A percentile compares a stretch with the other conserved stretches of the same genome.
phyloP scores from a whole-genome alignment of 2,113 vertebrate genomes.

The Pelusios castaneus region DNA sequence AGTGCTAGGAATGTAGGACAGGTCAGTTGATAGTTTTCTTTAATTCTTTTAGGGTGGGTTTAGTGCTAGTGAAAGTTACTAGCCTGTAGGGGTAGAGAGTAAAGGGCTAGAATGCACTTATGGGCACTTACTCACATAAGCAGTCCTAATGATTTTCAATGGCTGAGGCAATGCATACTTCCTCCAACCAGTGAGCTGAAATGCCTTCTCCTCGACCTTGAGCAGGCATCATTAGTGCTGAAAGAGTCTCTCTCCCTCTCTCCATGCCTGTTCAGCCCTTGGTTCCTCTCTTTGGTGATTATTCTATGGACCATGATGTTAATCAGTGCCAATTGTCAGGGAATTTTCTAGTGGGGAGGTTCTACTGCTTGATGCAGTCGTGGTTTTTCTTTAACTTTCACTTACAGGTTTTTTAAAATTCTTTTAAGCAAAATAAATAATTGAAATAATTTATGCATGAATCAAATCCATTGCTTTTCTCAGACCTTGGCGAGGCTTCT shows the following conservation, averaged over 20 bases:
- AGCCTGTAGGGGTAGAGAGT: neutral
- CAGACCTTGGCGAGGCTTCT: neutral
- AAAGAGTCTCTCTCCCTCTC: neutral
- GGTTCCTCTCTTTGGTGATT: neutral
- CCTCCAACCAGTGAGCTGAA: neutral
- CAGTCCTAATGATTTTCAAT: neutral
- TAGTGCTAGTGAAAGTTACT: neutral
- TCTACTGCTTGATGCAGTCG: neutral
- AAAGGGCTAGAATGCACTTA: neutral
- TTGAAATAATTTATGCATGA: slow-evolving; percentile 39
- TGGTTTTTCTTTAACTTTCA: neutral
- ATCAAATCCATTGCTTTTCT: slow-evolving; percentile 25
- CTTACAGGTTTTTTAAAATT: slow-evolving; percentile 11
- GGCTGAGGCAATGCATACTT: neutral
- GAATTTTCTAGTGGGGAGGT: neutral
- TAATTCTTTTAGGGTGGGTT: rapidly evolving
- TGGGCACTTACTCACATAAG: neutral
- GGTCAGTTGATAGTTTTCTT: neutral
- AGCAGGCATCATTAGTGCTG: neutral
- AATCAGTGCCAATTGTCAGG: neutral
- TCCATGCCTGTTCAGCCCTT: neutral
- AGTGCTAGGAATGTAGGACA: rapidly evolving
- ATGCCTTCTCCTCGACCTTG: neutral
- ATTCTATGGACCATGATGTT: neutral
- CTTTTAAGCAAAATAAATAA: slow-evolving; percentile 32